Base-by-base conservation (phyloP, 2,113 vertebrate genomes). In the Cygnus buccinator region DNA sequence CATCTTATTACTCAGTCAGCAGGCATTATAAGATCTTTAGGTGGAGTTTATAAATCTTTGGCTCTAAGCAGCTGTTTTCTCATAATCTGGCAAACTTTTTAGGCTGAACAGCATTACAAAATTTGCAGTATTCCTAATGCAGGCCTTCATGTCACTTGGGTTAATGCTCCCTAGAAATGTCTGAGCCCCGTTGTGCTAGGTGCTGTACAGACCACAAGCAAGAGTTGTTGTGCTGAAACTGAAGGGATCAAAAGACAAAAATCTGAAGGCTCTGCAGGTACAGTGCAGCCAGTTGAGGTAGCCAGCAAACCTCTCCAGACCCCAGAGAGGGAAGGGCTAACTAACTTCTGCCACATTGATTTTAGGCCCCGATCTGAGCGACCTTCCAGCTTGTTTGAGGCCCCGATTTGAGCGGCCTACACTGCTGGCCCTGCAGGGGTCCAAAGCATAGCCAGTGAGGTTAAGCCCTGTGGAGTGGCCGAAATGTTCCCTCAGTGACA, bases 151-250 rank as follows among this genome's bases (percentile, higher is more conserved):
- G 54, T 46, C 37, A 44, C 29, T n/a, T n/a, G 43, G 31, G 33
- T n/a, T n/a, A 23, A 6, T 16, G n/a, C 29, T 87, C 31, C 37
- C 62, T 28, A 39, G 52, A 81, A 85, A 39, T 3, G 4, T 6
- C 50, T 35, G 4, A 22, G 10, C 55, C 14, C 52, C 12, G 0
- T 8, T 21, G 33, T 57, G 48, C 39, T 70, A 19, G 50, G 31
- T 28, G n/a, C 82, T 68, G 22, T 37, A 5, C 10, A 22, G 63
- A 37, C 9, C 54, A 37, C 41, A 17, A 0, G 0, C 20, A 35
- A 46, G 23, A 28, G 46, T n/a, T 71, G 31, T n/a, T 15, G 22
- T 68, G 43, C 48, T 79, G 84, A 65, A 79, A 13, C 39, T 55
- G 39, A 5, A 25, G 55, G 35, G 21, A 11, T 88, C 54, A 35